These are phyloP conservation scores for Hyaena hyaena DNA, from an alignment of 2,113 vertebrate species.

Conservation along the genomic window DNA sequence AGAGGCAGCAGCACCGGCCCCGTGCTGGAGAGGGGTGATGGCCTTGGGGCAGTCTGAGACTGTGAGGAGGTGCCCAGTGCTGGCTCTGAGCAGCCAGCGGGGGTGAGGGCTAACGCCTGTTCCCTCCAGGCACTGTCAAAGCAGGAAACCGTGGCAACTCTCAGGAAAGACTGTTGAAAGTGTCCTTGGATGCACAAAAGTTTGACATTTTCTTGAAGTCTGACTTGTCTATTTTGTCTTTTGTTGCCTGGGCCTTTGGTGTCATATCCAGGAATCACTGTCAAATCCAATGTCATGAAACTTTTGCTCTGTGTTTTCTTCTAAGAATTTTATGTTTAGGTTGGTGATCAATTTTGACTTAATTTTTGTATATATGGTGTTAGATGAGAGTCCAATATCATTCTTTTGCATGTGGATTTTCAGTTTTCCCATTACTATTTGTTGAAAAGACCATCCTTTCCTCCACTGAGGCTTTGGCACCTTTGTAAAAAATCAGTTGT, in stretches of 20 bases:
- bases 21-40: fast-evolving
- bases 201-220: not conserved
- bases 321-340: not conserved
- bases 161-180: not conserved
- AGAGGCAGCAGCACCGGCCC: not conserved
- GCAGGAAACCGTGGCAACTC: not conserved
- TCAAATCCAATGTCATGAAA: not conserved
- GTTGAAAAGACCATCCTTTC: not conserved
- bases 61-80: not conserved
- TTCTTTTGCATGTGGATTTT: not conserved
- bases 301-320: not conserved
- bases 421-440: not conserved
- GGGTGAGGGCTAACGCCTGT: not conserved
- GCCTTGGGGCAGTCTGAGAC: not conserved
- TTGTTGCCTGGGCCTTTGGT: not conserved
- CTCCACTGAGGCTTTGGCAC: not conserved
- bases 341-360: not conserved
- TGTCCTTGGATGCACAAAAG: not conserved
- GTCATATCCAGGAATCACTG: not conserved
- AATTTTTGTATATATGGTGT: not conserved
- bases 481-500: not conserved
- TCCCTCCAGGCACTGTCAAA: not conserved
- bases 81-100: not conserved
- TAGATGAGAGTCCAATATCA: not conserved
- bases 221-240: not conserved